Conservation (phyloP, 2,888 invertebrate species). For the Trypoxylon attenuatum region DNA sequence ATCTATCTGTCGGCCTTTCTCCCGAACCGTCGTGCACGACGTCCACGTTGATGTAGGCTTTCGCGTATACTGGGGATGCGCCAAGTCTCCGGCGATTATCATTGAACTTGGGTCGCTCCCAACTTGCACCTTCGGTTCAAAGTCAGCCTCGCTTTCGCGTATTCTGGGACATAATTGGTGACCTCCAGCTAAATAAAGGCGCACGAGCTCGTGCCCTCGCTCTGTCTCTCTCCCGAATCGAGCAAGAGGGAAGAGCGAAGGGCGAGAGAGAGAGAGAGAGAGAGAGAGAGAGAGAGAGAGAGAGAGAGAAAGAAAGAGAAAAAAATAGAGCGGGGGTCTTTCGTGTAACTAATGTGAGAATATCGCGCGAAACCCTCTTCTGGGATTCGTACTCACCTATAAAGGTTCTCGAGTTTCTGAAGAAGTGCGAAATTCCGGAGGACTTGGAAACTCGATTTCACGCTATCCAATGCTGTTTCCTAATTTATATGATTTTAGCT, state of each 20-base stretch:
- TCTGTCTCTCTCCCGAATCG: not conserved
- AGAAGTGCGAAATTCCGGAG: no score
- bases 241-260: not conserved
- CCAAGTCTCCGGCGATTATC: conserved; percentile 23
- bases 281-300: not conserved
- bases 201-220: not conserved
- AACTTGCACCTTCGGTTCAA: conserved; percentile 8
- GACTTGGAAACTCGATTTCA: no score
- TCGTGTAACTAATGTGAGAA: no score
- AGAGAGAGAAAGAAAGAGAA: not conserved
- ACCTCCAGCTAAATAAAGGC: not conserved
- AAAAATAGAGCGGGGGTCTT: no score
- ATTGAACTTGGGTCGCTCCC: conserved; percentile 19
- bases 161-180: conserved; percentile 20
- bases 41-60: no score
- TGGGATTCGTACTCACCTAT: no score
- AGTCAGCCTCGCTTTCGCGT: conserved; percentile 5
- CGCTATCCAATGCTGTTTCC: no score
- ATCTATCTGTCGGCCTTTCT: no score
- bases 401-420: no score
- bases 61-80: not conserved
- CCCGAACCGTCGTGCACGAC: no score
- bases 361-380: no score
- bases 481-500: no score
- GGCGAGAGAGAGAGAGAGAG: not conserved